Base-by-base conservation (phyloP, 2,797 vertebrate genomes). In the Sebastiscus tertius region DNA sequence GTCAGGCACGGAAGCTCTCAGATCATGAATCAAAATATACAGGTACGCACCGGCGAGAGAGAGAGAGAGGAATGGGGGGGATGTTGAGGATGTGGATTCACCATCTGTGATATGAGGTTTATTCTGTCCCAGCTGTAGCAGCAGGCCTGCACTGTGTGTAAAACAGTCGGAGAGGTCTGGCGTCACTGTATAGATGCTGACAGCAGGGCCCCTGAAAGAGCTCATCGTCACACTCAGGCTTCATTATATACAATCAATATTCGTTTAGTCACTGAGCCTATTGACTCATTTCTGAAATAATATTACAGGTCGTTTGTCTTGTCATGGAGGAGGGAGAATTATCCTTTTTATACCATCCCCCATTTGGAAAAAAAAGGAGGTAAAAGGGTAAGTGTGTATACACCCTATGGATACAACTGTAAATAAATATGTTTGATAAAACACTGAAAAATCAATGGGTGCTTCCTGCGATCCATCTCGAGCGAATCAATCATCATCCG, bases 221-320 rank as follows among this genome's bases (percentile, higher is more conserved):
- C 96, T 97, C 96, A 96, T 95, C 96, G 97, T 96, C 96, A 96
- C 97, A 97, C 96, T 97, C 97, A 94, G 94, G 95, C 96, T 97
- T 98, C 97, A 97, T 98, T 98, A 98, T 97, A 96, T 96, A 95
- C 96, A 97, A 97, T 99, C 97, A 97, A 99, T 99, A 98, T 97
- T 97, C 94, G 93, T 98, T 99, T 98, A 98, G 97, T 98, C 97
- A 96, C 96, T 96, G 94, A 95, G 96, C 95, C 96, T 97, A 99
- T 98, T 97, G 97, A 98, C 97, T 98, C 96, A 95, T 97, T 97
- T 97, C 97, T 97, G 96, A 97, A 98, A 97, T 97, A 98, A 97
- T 98, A 98, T 97, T 97, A 98, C 91, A 97, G 97, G 96, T 97
- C 96, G 97, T 99, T 97, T 97, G 96, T 99, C 97, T 97, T 97